phyloP scores from a whole-genome alignment of 2,888 invertebrate species.

The Matsumyia berberina region DNA sequence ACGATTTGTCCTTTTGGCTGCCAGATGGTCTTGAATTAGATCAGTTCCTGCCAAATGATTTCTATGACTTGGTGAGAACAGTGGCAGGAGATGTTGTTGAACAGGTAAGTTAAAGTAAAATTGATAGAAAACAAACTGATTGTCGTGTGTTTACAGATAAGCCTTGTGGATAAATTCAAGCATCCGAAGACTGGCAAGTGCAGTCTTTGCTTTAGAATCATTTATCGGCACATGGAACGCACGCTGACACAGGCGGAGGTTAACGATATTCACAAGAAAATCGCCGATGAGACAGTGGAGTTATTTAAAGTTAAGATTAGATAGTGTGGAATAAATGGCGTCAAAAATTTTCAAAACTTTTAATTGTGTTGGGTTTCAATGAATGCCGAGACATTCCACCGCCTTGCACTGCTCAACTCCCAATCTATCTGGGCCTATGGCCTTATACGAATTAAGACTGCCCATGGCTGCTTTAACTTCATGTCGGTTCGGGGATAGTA shows the following conservation, averaged over 20 bases:
- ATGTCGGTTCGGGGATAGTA: too few relatives aligned
- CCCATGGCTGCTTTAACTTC: too few relatives aligned
- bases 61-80: slow-evolving; percentile 95
- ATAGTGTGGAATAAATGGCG: slow-evolving; percentile 77
- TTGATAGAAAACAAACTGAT: background rate
- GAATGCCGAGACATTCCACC: too few relatives aligned
- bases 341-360: background rate
- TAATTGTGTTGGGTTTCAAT: too few relatives aligned
- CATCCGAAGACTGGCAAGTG: slow-evolving; percentile 92
- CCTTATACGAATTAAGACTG: too few relatives aligned
- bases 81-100: slow-evolving; percentile 97
- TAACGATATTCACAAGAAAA: slow-evolving; percentile 91
- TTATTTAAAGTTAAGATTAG: slow-evolving; percentile 83
- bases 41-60: slow-evolving; percentile 92
- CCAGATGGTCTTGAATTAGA: slow-evolving; percentile 87
- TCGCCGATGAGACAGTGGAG: slow-evolving; percentile 86
- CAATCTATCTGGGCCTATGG: too few relatives aligned
- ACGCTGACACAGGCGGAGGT: slow-evolving; percentile 95
- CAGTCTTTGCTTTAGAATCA: slow-evolving; percentile 96
- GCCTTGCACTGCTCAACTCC: too few relatives aligned
- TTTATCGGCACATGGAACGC: slow-evolving; percentile 96
- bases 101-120: slow-evolving; percentile 86
- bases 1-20: slow-evolving; percentile 99
- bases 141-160: slow-evolving; percentile 86
- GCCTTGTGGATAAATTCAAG: slow-evolving; percentile 92